Evolutionary conservation across 2,888 invertebrate species (phyloP).

Genomic region (Linyphia triangularis): DNA sequence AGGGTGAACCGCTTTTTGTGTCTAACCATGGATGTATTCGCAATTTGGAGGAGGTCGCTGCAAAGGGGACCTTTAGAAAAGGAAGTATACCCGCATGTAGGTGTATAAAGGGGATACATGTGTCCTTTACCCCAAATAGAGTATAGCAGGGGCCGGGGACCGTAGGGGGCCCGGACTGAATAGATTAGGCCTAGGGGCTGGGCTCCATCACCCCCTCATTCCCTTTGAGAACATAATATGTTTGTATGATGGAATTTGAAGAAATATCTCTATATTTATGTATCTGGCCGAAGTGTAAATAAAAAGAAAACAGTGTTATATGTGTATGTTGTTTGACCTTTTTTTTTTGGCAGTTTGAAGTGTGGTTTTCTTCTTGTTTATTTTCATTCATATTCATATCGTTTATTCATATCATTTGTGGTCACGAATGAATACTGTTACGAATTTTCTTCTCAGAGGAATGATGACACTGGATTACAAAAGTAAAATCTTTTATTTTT

Average conservation of each 20-base stretch:
- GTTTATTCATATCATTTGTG: no score
- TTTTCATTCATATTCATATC: not conserved
- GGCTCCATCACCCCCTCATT: constrained; percentile 39
- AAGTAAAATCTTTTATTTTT: no score
- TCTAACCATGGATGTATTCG: not conserved
- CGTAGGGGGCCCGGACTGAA: constrained; percentile 45
- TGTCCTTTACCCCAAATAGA: constrained; percentile 35
- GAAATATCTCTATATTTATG: constrained; percentile 74
- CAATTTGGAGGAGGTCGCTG: constrained; percentile 56
- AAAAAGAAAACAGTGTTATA: constrained; percentile 48
- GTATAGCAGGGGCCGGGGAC: constrained; percentile 50
- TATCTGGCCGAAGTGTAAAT: constrained; percentile 74
- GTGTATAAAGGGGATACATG: constrained; percentile 61
- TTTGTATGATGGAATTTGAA: constrained; percentile 68
- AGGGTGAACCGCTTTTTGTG: not conserved
- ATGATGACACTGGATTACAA: no score
- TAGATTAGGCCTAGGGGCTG: constrained; percentile 61
- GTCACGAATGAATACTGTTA: no score
- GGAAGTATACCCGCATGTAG: constrained; percentile 56
- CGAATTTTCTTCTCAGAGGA: no score
- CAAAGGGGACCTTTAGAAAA: constrained; percentile 30
- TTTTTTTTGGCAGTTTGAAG: not conserved
- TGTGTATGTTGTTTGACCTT: constrained; percentile 5
- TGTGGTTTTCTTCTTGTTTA: not conserved
- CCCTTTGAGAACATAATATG: constrained; percentile 63